A percentile compares a stretch with the other conserved stretches of the same genome.
These are phyloP conservation scores for Poecile montanus DNA, from an alignment of 2,797 vertebrate species.

Conservation along the genomic window DNA sequence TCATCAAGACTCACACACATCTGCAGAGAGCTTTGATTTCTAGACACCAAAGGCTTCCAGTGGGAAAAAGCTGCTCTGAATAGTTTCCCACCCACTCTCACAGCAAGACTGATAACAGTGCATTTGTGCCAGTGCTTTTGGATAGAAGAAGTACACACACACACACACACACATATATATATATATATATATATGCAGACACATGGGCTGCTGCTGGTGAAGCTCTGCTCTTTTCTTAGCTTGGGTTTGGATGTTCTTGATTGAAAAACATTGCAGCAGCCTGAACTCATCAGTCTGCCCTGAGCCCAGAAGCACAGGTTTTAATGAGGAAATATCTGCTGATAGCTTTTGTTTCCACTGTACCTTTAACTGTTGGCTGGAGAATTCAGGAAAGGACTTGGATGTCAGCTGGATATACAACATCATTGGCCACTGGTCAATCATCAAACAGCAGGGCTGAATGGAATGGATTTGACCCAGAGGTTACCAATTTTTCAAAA, in stretches of 20 bases:
- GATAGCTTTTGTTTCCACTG: background rate
- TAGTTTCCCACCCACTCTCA: conserved; percentile 24
- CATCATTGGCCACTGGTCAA: background rate
- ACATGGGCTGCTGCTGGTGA: background rate
- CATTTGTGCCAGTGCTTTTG: background rate
- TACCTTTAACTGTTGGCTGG: background rate
- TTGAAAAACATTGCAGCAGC: background rate
- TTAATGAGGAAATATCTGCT: background rate
- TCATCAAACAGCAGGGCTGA: background rate
- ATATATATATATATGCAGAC: background rate
- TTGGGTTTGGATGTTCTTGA: background rate
- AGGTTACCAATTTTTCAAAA: background rate
- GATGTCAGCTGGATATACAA: background rate
- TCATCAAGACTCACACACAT: conserved; percentile 40
- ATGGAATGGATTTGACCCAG: background rate
- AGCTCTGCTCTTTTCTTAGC: background rate
- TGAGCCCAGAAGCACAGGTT: background rate
- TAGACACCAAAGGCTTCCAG: conserved; percentile 57
- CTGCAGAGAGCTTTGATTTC: conserved; percentile 54
- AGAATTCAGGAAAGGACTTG: background rate
- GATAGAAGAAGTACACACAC: background rate
- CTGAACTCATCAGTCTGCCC: background rate
- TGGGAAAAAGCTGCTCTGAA: conserved; percentile 6
- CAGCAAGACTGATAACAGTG: conserved; percentile 13
- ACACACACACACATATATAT: background rate